phyloP scores from a whole-genome alignment of 53 echinoderm and acorn worm genomes.

The Echinometra lucunter region DNA sequence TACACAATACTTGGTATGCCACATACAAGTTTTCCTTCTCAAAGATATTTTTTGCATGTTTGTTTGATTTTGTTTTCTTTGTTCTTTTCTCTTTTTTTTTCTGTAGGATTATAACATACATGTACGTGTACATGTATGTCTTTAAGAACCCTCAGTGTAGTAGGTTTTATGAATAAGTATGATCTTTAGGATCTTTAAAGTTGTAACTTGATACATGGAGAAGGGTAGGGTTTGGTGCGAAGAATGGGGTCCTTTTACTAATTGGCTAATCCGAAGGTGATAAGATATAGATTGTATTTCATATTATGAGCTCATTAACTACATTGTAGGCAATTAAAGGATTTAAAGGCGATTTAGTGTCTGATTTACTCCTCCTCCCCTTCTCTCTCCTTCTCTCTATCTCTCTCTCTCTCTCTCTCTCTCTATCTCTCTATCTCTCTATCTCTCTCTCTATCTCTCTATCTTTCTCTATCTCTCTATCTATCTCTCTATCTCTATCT shows the following conservation, averaged over 20 bases:
- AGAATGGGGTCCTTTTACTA: neutral
- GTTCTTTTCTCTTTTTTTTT: no score
- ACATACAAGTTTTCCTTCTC: no score
- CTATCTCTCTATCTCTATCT: neutral
- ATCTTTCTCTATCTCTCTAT: no score
- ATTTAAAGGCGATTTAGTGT: neutral
- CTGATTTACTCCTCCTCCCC: neutral
- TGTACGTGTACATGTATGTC: no score
- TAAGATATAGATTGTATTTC: neutral
- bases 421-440: neutral
- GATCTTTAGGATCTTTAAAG: conserved; percentile 7
- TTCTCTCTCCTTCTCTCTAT: neutral
- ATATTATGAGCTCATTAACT: conserved; percentile 18
- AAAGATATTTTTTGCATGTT: no score
- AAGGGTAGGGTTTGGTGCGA: neutral
- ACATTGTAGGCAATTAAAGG: conserved; percentile 29
- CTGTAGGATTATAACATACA: no score
- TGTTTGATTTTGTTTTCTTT: no score
- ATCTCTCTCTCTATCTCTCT: neutral
- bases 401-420: neutral
- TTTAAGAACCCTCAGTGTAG: no score
- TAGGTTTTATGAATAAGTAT: neutral
- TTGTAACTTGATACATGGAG: neutral
- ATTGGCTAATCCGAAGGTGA: neutral
- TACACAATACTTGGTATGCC: no score